Evolutionary conservation across 2,888 invertebrate genomes (phyloP).

Genomic region (Ceriagrion tenellum): DNA sequence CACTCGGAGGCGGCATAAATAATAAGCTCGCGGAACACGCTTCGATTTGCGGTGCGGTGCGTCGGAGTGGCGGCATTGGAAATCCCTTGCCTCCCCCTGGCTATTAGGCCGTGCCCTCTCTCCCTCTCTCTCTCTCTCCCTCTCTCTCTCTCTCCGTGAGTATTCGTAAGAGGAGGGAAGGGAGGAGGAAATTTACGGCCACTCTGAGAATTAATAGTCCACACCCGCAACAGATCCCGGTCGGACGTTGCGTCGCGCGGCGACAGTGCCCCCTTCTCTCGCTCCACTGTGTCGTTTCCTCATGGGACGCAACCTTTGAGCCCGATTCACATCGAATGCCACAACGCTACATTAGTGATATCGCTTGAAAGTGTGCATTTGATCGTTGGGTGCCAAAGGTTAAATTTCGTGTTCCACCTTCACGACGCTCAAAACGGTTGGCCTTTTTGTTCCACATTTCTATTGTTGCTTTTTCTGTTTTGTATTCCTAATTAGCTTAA

Average conservation of each 20-base stretch:
- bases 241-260: background rate
- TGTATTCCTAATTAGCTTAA: no score
- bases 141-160: background rate
- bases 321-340: no score
- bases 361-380: no score
- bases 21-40: background rate
- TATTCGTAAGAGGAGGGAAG: no score
- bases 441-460: no score
- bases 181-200: background rate
- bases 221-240: background rate
- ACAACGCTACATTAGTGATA: no score
- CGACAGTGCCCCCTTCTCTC: background rate
- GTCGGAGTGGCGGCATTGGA: background rate
- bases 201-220: background rate
- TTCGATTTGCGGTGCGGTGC: slow-evolving; percentile 20
- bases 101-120: no score
- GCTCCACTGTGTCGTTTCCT: background rate
- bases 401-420: no score
- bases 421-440: no score
- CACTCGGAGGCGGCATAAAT: background rate
- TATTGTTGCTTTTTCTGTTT: no score
- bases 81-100: no score
- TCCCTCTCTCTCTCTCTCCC: background rate
- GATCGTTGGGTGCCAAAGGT: no score
- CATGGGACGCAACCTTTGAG: background rate